Evolutionary conservation across 1,140 invertebrate species (phyloP).

Genomic region (Acromyrmex charruanus): DNA sequence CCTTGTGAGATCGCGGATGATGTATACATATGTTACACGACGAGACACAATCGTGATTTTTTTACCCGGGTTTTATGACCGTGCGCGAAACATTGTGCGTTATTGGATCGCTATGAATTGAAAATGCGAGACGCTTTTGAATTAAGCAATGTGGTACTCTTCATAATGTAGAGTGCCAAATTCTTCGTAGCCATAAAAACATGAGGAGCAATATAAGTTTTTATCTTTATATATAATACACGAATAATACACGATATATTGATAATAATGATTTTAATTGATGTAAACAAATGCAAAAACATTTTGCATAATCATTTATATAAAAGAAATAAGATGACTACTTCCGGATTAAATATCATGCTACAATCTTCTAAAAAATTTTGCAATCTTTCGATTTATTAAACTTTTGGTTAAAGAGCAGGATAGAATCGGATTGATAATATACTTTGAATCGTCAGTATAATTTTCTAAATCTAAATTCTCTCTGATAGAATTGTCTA

Average conservation of each 20-base stretch:
- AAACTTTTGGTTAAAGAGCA: conserved; percentile 14
- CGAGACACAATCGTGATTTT: conserved; percentile 33
- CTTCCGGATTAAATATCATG: neutral
- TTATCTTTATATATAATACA: neutral
- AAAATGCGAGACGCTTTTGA: conserved; percentile 13
- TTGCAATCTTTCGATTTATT: neutral
- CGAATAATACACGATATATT: too few relatives aligned
- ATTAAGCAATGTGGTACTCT: neutral
- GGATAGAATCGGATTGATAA: neutral
- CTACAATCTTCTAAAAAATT: neutral
- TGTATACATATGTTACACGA: conserved; percentile 45
- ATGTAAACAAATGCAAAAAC: too few relatives aligned
- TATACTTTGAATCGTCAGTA: neutral
- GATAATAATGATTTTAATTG: too few relatives aligned
- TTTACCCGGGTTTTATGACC: conserved; percentile 37
- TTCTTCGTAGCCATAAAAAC: neutral
- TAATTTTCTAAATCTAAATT: neutral
- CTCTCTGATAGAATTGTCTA: neutral
- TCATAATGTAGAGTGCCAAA: neutral
- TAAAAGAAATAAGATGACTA: too few relatives aligned
- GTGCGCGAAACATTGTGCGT: conserved; percentile 21
- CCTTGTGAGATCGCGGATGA: conserved; percentile 46
- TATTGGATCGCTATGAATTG: conserved; percentile 25
- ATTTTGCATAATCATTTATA: too few relatives aligned
- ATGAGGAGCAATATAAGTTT: neutral